Evolutionary conservation across 2,113 vertebrate species (phyloP).

Genomic region (Psittacus erithacus): DNA sequence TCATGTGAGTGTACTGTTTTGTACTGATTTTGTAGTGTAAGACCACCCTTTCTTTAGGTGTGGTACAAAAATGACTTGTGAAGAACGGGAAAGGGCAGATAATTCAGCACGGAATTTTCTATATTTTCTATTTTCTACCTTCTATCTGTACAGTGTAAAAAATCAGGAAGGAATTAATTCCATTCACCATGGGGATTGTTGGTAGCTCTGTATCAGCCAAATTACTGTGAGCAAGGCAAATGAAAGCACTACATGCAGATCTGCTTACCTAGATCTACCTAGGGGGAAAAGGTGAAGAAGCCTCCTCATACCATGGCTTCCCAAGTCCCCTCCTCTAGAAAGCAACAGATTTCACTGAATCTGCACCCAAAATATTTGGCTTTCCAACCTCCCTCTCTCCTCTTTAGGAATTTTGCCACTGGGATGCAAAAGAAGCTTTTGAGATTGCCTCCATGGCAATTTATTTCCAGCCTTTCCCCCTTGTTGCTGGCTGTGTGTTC

Average conservation of each 20-base stretch:
- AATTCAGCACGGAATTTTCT: not conserved
- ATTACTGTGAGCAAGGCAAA: not conserved
- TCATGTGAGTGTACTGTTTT: not conserved
- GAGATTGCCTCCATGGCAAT: not conserved
- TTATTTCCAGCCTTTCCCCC: not conserved
- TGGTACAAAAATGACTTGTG: not conserved
- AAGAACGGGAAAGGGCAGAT: not conserved
- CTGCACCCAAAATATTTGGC: not conserved
- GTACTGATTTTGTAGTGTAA: not conserved
- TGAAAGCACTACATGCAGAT: fast-evolving
- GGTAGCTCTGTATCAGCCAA: not conserved
- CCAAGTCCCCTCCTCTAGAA: not conserved
- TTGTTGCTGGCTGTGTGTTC: not conserved
- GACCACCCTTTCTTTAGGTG: not conserved
- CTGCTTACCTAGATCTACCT: not conserved
- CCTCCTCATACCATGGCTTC: not conserved
- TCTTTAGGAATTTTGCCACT: not conserved
- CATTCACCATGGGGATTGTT: not conserved
- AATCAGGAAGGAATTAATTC: not conserved
- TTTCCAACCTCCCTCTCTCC: not conserved
- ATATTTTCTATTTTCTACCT: not conserved
- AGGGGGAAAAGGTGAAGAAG: not conserved
- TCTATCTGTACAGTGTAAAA: not conserved
- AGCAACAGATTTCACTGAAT: not conserved
- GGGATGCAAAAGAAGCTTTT: not conserved